These are phyloP conservation scores for Troilus luridus DNA, from an alignment of 2,888 invertebrate genomes.

Conservation along the genomic window DNA sequence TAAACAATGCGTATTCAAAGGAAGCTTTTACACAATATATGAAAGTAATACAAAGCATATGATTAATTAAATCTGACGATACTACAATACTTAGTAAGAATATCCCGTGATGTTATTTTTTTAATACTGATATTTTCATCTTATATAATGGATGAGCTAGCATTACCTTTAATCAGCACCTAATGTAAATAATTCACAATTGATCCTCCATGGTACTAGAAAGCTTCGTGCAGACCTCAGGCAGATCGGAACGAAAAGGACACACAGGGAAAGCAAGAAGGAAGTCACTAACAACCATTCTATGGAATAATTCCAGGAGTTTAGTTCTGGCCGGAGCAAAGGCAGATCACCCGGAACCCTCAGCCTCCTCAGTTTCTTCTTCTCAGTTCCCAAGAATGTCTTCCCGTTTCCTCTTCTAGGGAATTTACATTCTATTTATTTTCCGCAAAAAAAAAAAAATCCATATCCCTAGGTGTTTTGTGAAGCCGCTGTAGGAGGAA, in stretches of 20 bases:
- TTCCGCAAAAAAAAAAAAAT: neutral
- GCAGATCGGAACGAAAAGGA: conserved; percentile 17
- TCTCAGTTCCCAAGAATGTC: neutral
- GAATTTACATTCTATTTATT: neutral
- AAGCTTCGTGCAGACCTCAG: neutral
- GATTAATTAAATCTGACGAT: too few species aligned
- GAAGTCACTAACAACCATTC: conserved; percentile 25
- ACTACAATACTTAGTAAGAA: too few species aligned
- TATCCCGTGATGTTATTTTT: too few species aligned
- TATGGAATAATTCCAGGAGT: conserved; percentile 11
- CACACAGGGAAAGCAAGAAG: conserved; percentile 41
- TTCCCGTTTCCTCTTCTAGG: neutral
- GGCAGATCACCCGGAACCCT: conserved; percentile 18
- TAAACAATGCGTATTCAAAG: too few species aligned
- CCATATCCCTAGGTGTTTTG: neutral
- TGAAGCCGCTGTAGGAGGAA: too few species aligned
- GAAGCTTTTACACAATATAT: too few species aligned
- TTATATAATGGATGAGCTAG: neutral
- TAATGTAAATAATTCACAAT: neutral
- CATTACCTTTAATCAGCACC: neutral
- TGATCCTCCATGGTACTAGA: neutral
- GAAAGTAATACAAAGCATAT: too few species aligned
- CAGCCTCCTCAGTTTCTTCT: neutral
- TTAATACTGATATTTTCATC: too few species aligned
- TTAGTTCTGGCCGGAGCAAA: conserved; percentile 6